Percentiles rank a stretch among this genome's conserved stretches.
phyloP scores from a whole-genome alignment of 2,888 invertebrate species.

The Hyles lineata region DNA sequence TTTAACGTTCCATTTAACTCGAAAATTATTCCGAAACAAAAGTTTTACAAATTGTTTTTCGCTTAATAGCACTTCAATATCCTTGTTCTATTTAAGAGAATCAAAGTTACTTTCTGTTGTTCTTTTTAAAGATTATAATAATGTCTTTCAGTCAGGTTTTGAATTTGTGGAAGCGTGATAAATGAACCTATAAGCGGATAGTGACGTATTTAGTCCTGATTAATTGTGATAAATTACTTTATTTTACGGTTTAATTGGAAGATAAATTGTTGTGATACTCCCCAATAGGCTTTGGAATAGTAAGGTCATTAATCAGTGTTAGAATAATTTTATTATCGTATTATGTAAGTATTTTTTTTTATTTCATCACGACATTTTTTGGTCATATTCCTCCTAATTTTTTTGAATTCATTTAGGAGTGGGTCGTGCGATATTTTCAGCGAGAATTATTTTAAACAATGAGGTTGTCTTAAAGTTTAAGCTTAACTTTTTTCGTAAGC shows the following conservation, averaged over 20 bases:
- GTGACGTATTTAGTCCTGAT: not conserved
- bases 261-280: not conserved
- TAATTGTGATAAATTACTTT: not conserved
- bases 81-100: not conserved
- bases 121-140: not conserved
- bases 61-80: not conserved
- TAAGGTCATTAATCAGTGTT: not conserved
- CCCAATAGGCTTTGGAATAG: not conserved
- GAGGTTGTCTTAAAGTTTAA: too few species aligned
- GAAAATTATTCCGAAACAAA: too few species aligned
- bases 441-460: too few species aligned
- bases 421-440: too few species aligned
- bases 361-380: too few species aligned
- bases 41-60: too few species aligned
- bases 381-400: too few species aligned
- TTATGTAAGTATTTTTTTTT: not conserved
- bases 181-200: not conserved
- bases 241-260: not conserved
- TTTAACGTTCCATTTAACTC: too few species aligned
- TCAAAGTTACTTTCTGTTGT: not conserved
- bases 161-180: too few species aligned
- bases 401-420: too few species aligned
- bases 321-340: not conserved
- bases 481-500: too few species aligned
- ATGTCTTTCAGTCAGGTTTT: not conserved